These are phyloP conservation scores for Lepidonotus clava DNA, from an alignment of 2,888 invertebrate species.

Conservation along the genomic window DNA sequence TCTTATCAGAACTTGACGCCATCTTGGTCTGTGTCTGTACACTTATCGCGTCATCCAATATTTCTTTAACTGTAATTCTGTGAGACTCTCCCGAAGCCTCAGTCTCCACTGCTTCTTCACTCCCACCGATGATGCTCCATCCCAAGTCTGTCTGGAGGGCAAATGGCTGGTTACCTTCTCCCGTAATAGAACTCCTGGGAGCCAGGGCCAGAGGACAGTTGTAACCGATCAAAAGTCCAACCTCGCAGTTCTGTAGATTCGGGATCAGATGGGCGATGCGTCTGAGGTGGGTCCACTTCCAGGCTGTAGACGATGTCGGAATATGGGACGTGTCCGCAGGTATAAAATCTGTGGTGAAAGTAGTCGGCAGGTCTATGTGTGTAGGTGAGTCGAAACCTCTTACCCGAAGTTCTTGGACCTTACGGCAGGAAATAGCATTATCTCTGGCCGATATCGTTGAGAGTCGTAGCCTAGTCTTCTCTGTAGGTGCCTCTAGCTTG, in stretches of 20 bases:
- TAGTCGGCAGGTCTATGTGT: constrained; percentile 61
- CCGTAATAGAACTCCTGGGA: constrained; percentile 55
- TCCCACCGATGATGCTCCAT: constrained; percentile 36
- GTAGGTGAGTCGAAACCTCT: constrained; percentile 50
- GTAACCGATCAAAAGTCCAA: constrained; percentile 65
- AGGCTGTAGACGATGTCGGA: constrained; percentile 62
- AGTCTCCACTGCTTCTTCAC: no score
- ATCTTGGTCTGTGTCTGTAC: no score
- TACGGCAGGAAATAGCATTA: constrained; percentile 24
- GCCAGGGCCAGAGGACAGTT: constrained; percentile 64
- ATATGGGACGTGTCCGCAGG: constrained; percentile 65
- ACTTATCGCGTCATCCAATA: no score
- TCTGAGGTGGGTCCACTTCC: constrained; percentile 62
- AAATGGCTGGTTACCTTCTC: constrained; percentile 62
- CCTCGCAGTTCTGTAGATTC: constrained; percentile 59
- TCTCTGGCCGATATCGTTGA: constrained; percentile 62
- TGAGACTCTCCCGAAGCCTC: no score
- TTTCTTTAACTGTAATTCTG: no score
- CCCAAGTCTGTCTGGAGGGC: constrained; percentile 63
- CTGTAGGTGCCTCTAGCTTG: constrained; percentile 54
- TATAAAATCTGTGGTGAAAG: constrained; percentile 61
- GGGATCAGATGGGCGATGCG: constrained; percentile 59
- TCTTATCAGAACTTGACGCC: background rate
- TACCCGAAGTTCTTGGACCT: constrained; percentile 59
- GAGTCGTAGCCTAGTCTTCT: constrained; percentile 54